Conservation (phyloP, 2,797 vertebrate genomes). For the Tadarida brasiliensis region DNA sequence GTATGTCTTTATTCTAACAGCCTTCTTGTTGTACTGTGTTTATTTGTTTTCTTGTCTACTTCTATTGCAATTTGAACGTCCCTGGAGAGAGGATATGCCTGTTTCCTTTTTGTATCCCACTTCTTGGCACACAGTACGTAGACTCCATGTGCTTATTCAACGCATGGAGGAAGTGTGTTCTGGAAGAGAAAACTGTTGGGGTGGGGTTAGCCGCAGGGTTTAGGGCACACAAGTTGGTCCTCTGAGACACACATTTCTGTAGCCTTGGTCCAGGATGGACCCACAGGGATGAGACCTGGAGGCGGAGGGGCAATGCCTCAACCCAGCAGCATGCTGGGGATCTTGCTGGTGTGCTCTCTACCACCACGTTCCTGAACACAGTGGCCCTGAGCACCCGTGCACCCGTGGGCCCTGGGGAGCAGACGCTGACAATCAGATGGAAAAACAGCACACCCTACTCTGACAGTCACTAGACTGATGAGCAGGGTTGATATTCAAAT, state of each 20-base stretch:
- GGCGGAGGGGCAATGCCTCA: background rate
- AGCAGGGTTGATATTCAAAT: background rate
- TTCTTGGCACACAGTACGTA: background rate
- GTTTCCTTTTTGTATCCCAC: background rate
- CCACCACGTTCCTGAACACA: background rate
- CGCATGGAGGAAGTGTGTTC: background rate
- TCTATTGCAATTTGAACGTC: background rate
- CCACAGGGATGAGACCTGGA: background rate
- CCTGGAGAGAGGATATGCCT: background rate
- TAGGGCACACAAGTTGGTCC: background rate
- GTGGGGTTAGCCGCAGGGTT: background rate
- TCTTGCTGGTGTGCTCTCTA: background rate
- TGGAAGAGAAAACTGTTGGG: background rate
- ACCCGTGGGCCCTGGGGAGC: rapidly evolving
- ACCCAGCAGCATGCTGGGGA: background rate
- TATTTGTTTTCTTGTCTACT: slow-evolving; percentile 1
- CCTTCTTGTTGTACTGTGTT: background rate
- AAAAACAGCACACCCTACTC: rapidly evolving
- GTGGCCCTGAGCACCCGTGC: background rate
- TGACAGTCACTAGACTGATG: background rate
- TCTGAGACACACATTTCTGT: background rate
- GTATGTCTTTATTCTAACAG: background rate
- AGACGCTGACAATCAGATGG: background rate
- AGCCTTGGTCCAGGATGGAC: background rate
- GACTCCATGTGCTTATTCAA: background rate